phyloP scores from a whole-genome alignment of 2,797 vertebrate species.

The Malurus splendens region DNA sequence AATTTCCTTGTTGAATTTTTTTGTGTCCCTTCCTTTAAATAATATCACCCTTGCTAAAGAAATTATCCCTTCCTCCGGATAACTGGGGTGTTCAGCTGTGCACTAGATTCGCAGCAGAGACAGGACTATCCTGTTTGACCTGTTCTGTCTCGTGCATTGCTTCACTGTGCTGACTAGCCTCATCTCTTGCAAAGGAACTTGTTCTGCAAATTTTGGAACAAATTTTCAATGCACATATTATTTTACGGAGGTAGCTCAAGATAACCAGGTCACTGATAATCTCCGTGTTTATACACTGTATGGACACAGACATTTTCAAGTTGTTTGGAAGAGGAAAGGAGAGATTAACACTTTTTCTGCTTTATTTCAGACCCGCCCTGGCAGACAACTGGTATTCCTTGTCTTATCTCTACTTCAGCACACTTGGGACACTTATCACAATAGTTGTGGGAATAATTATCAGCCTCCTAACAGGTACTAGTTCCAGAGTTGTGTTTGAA shows the following conservation, averaged over 20 bases:
- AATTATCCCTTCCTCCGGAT: background rate
- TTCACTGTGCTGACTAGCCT: background rate
- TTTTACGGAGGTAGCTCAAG: background rate
- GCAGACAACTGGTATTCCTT: conserved; percentile 88
- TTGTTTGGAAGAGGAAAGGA: background rate
- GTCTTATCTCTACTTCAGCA: conserved; percentile 94
- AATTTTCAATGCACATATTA: background rate
- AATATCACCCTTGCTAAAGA: background rate
- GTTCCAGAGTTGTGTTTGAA: background rate
- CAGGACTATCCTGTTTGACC: background rate
- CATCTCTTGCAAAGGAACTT: background rate
- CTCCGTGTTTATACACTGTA: background rate
- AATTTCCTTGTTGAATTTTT: background rate
- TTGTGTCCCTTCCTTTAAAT: background rate
- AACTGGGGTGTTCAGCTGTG: background rate
- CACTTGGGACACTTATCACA: conserved; percentile 80
- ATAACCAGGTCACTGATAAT: background rate
- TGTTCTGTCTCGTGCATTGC: background rate
- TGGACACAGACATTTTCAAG: background rate
- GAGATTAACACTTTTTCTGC: background rate
- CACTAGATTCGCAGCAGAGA: background rate
- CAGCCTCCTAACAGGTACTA: conserved; percentile 85
- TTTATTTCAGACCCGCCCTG: conserved; percentile 72
- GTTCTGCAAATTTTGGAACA: background rate
- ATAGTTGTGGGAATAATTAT: conserved; percentile 78